Evolutionary conservation across 1,140 invertebrate species (phyloP).

Genomic region (Mya arenaria): DNA sequence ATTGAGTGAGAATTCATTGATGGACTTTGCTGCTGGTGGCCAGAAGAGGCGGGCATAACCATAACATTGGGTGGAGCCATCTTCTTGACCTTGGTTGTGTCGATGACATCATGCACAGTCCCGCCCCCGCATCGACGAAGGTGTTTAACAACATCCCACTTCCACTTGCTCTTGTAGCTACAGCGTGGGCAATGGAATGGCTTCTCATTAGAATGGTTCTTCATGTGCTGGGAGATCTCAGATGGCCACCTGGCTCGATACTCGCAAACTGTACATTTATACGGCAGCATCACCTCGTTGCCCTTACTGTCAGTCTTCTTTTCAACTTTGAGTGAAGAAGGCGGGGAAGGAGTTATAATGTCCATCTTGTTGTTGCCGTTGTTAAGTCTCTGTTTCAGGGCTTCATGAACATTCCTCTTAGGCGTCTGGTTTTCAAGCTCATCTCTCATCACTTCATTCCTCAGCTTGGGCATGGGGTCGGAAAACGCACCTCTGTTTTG

Average conservation of each 20-base stretch:
- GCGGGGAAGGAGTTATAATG: background rate
- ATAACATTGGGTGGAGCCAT: slow-evolving; percentile 75
- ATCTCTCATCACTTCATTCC: background rate
- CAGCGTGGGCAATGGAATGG: slow-evolving; percentile 80
- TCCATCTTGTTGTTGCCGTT: slow-evolving; percentile 27
- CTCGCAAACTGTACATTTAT: slow-evolving; percentile 79
- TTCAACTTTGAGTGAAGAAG: background rate
- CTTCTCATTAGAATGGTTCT: slow-evolving; percentile 81
- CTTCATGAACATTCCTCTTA: slow-evolving; percentile 51
- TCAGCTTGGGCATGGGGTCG: slow-evolving; percentile 21
- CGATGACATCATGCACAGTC: slow-evolving; percentile 80
- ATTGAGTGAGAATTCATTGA: slow-evolving; percentile 27
- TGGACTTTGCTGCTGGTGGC: slow-evolving; percentile 63
- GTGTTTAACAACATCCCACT: slow-evolving; percentile 82
- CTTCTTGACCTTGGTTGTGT: slow-evolving; percentile 70
- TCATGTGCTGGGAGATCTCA: slow-evolving; percentile 81
- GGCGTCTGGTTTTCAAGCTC: slow-evolving; percentile 35
- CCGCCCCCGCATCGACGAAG: slow-evolving; percentile 79
- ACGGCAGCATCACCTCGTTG: slow-evolving; percentile 72
- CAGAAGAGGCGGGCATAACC: slow-evolving; percentile 67
- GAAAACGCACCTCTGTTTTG: slow-evolving; percentile 26
- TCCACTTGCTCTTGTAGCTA: slow-evolving; percentile 81
- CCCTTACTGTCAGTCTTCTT: slow-evolving; percentile 22
- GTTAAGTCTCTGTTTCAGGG: slow-evolving; percentile 61
- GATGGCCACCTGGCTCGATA: slow-evolving; percentile 80